Evolutionary conservation across 2,888 invertebrate species (phyloP).

Genomic region (Platycheirus albimanus): DNA sequence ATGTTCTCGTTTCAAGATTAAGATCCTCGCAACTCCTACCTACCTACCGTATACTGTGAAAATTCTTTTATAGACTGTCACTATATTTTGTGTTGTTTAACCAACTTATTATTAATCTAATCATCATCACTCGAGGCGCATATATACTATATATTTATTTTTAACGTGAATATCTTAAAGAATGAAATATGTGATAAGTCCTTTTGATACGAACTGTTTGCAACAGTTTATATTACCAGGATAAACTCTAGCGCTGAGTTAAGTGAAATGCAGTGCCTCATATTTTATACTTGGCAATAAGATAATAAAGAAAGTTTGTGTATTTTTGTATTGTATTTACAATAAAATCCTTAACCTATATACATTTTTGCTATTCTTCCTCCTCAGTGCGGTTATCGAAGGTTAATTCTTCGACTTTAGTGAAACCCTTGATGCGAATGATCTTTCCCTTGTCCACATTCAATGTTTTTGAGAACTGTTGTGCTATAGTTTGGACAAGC

Average conservation of each 20-base stretch:
- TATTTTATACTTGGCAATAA: slow-evolving; percentile 40
- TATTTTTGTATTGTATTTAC: slow-evolving; percentile 67
- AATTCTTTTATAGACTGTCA: slow-evolving; percentile 60
- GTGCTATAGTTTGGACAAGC: slow-evolving; percentile 76
- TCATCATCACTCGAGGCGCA: slow-evolving; percentile 56
- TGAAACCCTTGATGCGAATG: slow-evolving; percentile 79
- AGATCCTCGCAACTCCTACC: slow-evolving; percentile 48
- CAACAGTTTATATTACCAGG: slow-evolving; percentile 9
- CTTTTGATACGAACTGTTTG: slow-evolving; percentile 14
- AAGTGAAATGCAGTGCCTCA: slow-evolving; percentile 38
- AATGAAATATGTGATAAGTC: slow-evolving; percentile 55
- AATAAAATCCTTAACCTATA: slow-evolving; percentile 50
- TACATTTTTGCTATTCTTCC: neutral
- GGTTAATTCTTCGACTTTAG: slow-evolving; percentile 78
- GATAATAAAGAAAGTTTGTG: slow-evolving; percentile 22
- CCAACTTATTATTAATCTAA: slow-evolving; percentile 22
- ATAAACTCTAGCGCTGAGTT: slow-evolving; percentile 7
- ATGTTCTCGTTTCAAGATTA: slow-evolving; percentile 16
- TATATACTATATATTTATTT: slow-evolving; percentile 61
- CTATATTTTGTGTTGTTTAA: slow-evolving; percentile 35
- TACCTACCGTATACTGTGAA: slow-evolving; percentile 49
- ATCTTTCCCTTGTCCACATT: slow-evolving; percentile 81
- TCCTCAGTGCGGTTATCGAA: slow-evolving; percentile 65
- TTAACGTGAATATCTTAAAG: slow-evolving; percentile 35
- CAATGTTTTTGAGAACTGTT: slow-evolving; percentile 78